Conservation (phyloP, 2,888 invertebrate species). For the Periphyllus acericola region DNA sequence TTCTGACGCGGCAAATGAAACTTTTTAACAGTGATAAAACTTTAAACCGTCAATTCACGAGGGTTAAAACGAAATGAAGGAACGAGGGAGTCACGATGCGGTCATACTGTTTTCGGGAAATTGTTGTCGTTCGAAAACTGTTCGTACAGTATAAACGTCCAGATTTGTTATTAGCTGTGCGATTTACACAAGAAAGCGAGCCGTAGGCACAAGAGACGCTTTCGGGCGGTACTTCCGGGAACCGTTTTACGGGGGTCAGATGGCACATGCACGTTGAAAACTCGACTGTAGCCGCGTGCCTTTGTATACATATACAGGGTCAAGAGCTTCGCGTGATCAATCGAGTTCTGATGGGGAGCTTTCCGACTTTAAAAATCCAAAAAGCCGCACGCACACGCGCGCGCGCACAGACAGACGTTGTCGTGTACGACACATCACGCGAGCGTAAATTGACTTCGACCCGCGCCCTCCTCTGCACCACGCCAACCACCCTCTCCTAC, state of each 20-base stretch:
- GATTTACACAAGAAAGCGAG: no score
- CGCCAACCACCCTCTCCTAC: neutral
- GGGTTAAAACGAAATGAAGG: no score
- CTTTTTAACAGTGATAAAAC: no score
- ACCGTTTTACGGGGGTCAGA: neutral
- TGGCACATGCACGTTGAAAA: neutral
- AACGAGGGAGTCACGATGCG: no score
- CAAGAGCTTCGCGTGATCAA: slow-evolving; percentile 58
- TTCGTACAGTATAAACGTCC: no score
- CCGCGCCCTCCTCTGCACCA: neutral
- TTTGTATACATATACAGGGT: slow-evolving; percentile 14
- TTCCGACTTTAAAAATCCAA: slow-evolving; percentile 40
- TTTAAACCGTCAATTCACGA: no score
- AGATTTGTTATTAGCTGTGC: no score
- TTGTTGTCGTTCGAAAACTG: no score
- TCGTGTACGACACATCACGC: slow-evolving; percentile 42
- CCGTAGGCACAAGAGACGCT: no score
- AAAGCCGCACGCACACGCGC: slow-evolving; percentile 18
- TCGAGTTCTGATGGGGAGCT: slow-evolving; percentile 26
- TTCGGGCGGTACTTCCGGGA: neutral
- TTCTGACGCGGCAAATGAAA: no score
- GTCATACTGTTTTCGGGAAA: no score
- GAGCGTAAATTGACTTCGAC: slow-evolving; percentile 44
- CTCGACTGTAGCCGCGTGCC: slow-evolving; percentile 3
- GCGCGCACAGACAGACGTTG: slow-evolving; percentile 8